Evolutionary conservation across 2,888 invertebrate species (phyloP), one percentile per base, ranked within the genome.

Genomic region (Macrophya annulata): DNA sequence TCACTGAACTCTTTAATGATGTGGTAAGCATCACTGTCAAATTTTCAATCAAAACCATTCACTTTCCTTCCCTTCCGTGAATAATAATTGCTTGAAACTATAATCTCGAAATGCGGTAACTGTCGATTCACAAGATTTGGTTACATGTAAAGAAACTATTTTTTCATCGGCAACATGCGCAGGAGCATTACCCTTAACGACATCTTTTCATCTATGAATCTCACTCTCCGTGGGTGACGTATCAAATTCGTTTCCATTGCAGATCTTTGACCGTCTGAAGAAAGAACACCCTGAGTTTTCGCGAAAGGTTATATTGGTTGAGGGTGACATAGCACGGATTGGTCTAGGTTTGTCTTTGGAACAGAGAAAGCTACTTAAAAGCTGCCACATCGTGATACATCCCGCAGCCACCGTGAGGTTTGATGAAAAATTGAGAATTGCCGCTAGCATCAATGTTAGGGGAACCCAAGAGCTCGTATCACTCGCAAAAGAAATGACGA

Each of bases 371-470:
- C 88, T 91, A 12, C 87, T 96, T 17, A 89, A 89, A 17, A 94
- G 95, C 86, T 95, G 96, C 0, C 93, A 94, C 82, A 94, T 96
- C 17, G 95, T 97, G 17, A 95, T 97, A 91, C 97, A 97, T 91
- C 96, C 95, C 48, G 97, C 97, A 0, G 97, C 97, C 1, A 96
- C 96, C 0, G 96, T 97, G 10, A 94, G 95, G 88, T 97, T 97
- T 90, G 96, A 97, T 90, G 97, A 97, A 90, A 95, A 95, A 55
- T 93, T 97, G 40, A 94, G 95, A 90, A 90, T 93, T 3, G 96
- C 96, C 0, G 94, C 96, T 15, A 94, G 95, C 87, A 96, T 97
- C 92, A 97, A 97, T 92, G 95, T 97, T 8, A 93, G 95, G 71
- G 96, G 96, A 43, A 96, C 96, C 0, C 94, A 95, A 88, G 95